Base-by-base conservation (phyloP, 2,888 invertebrate genomes). In the Choristoneura rosaceana region DNA sequence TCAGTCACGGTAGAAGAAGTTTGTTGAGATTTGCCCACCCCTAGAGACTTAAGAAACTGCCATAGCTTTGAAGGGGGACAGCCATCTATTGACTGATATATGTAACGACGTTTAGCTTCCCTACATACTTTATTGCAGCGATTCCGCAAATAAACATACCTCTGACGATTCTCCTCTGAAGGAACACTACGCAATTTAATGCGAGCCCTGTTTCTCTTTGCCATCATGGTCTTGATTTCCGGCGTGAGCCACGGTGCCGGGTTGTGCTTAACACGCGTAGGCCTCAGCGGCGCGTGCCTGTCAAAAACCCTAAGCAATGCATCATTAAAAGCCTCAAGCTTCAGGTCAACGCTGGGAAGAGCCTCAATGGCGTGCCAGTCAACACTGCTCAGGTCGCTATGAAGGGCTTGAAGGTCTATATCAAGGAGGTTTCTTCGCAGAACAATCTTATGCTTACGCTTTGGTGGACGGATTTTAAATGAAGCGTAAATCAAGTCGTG, bases 31-130 rank as follows among this genome's bases (percentile, higher is more conserved):
- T 64, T 73, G 43, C 64, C 69, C 5, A 73, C 33, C 33, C 73
- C 69, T 1, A 69, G 17, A 10, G 70, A 64, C 14, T 67, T 64
- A 0, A 73, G 61, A 47, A 74, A 74, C 25, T 63, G 64, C 70
- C 73, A 70, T 7, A 70, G 64, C 47, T 70, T 63, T 7, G 71
- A 52, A 2, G 67, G 45, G n/a, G 74, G 66, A 25, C 65, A 66
- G 10, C 55, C 34, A 2, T 62, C 59, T 9, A 74, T 61, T 15
- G 55, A 69, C 0, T 71, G 61, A 38, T 34, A 47, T n/a, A 73
- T 41, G 8, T 73, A 74, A 5, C 69, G 55, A 15, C 71, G 69
- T 34, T 59, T 69, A 2, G 64, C 73, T 25, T 41, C 50, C 43
- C 69, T 60, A n/a, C 71, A 61, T 55, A 69, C 65, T 14, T 66